phyloP scores from a whole-genome alignment of 2,113 vertebrate genomes.

The Mugil cephalus region DNA sequence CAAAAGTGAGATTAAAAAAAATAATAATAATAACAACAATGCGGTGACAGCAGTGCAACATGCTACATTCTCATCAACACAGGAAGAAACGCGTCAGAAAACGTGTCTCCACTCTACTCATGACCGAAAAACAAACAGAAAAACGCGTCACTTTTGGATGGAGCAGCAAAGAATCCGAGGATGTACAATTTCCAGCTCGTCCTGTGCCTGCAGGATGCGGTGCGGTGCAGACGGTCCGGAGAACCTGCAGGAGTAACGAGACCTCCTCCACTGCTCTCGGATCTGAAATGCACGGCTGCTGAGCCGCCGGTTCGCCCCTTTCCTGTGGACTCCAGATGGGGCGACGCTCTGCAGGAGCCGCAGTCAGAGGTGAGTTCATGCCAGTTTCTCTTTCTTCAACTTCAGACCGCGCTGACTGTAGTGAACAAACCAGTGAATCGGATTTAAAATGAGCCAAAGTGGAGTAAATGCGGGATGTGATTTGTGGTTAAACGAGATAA shows the following conservation, averaged over 20 bases:
- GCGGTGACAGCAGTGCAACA: background rate
- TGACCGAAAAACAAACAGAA: background rate
- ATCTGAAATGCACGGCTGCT: conserved; percentile 14
- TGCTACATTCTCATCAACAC: background rate
- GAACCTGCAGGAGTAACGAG: conserved; percentile 17
- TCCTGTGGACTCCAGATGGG: background rate
- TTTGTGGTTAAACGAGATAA: too few relatives aligned
- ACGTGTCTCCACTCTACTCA: background rate
- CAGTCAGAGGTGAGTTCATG: conserved; percentile 39
- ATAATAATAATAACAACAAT: too few relatives aligned
- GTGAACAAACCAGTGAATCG: background rate
- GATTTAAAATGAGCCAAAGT: background rate
- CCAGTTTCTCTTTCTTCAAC: background rate
- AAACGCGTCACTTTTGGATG: conserved; percentile 9
- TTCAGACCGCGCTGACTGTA: background rate
- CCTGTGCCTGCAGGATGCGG: background rate
- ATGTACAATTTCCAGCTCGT: background rate
- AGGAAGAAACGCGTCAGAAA: background rate
- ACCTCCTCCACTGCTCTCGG: conserved; percentile 10
- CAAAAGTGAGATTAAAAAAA: conserved; percentile 9
- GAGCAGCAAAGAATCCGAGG: background rate
- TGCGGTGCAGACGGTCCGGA: background rate
- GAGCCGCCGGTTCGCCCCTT: background rate
- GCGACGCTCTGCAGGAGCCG: background rate
- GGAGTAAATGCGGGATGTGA: too few relatives aligned